Conservation (phyloP, 2,797 vertebrate species). For the Anguilla pacifica region DNA sequence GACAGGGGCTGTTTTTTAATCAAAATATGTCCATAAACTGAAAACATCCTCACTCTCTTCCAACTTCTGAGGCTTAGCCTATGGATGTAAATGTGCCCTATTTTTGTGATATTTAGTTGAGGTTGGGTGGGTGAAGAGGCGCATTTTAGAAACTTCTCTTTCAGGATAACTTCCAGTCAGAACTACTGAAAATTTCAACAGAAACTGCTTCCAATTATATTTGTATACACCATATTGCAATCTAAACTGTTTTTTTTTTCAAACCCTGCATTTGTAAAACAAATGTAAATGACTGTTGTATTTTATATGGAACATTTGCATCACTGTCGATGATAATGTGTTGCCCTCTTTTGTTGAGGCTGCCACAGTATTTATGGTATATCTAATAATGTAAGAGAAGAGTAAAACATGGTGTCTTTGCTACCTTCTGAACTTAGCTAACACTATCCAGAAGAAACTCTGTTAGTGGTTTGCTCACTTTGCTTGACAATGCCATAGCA, state of each 20-base stretch:
- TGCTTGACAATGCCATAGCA: not conserved
- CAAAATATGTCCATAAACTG: not conserved
- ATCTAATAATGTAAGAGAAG: not conserved
- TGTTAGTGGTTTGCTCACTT: not conserved
- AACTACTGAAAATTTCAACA: not conserved
- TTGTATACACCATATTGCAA: conserved; percentile 3
- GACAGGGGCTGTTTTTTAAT: not conserved
- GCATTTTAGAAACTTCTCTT: conserved; percentile 19
- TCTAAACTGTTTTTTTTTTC: conserved; percentile 40
- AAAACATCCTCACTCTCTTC: conserved; percentile 14
- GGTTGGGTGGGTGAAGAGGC: conserved; percentile 20
- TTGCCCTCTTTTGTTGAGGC: conserved; percentile 10
- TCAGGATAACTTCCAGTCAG: not conserved
- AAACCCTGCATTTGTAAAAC: conserved; percentile 34
- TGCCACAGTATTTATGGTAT: conserved; percentile 10
- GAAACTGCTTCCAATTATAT: conserved; percentile 4
- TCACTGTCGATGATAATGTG: conserved; percentile 9
- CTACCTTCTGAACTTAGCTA: not conserved
- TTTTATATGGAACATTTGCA: conserved; percentile 13
- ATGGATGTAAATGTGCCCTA: conserved; percentile 7
- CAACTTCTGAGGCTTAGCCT: not conserved
- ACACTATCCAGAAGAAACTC: not conserved
- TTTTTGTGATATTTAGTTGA: not conserved
- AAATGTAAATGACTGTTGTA: conserved; percentile 16
- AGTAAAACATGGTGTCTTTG: not conserved